Evolutionary conservation across 2,797 vertebrate species (phyloP), one percentile per base, ranked within the genome.

Genomic region (Hippocampus kuda): DNA sequence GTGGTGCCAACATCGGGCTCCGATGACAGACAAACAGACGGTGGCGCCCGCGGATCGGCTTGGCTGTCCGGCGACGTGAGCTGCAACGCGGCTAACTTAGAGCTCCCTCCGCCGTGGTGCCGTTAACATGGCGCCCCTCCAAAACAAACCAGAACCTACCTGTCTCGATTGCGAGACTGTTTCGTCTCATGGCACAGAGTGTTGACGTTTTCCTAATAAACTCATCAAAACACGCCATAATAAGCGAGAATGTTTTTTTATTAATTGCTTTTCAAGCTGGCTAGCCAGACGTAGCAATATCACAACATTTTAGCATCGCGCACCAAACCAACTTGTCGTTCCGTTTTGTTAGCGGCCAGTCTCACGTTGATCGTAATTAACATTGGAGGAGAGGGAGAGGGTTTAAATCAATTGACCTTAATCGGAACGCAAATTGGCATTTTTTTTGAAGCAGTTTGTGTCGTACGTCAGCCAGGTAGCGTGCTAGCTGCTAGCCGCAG

Each of bases 51-150:
- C 57, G 27, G 15, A 27, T 11, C 72, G 74, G 67, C 72, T 82
- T 77, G 80, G 72, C 79, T 72, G 67, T 66, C 65, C 48, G 70
- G 68, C 51, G 41, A 67, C 18, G 20, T 38, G 27, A 68, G 42
- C 10, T 26, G 67, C 71, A 34, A 27, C 6, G 22, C 67, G 18
- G 56, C 48, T 60, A 63, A 70, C 41, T 57, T 22, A 56, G 71
- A 51, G 71, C 76, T 64, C 54, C 38, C 60, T 68, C 41, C 66
- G 67, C 68, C 63, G 49, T 75, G 78, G 79, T 81, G 75, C 68
- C 67, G 77, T 75, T 79, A 89, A 89, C 85, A 89, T 88, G 88
- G 87, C 86, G 88, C 87, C 70, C 83, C 79, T 82, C 79, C 82
- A 81, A 87, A 85, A 85, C 85, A 84, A 83, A 82, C 77, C 41